phyloP scores from a whole-genome alignment of 2,888 invertebrate genomes.

The Volucella bombylans region DNA sequence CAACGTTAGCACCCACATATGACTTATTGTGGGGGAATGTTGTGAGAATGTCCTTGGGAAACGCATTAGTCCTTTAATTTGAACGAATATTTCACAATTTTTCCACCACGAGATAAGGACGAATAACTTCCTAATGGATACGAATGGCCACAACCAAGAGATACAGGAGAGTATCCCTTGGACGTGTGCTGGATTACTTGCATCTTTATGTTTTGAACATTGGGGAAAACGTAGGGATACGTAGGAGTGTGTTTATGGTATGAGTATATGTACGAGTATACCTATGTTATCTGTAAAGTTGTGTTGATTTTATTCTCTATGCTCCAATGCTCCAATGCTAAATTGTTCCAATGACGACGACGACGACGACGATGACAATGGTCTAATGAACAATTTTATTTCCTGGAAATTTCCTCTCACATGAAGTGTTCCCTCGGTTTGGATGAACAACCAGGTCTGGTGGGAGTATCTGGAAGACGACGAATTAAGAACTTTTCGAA shows the following conservation, averaged over 20 bases:
- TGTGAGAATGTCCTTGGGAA: neutral
- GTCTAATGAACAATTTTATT: conserved; percentile 32
- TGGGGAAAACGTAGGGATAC: conserved; percentile 11
- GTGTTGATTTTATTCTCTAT: conserved; percentile 20
- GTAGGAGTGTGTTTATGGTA: neutral
- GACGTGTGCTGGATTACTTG: neutral
- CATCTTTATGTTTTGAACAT: neutral
- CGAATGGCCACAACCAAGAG: neutral
- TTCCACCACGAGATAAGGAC: neutral
- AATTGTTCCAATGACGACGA: neutral
- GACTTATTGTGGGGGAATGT: no score
- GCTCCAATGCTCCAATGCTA: conserved; percentile 3
- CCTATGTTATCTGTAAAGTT: conserved; percentile 28
- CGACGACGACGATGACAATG: neutral
- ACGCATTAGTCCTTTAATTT: conserved; percentile 35
- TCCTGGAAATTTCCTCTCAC: conserved; percentile 10
- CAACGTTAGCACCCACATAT: no score
- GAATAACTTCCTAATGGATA: conserved; percentile 14
- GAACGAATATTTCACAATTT: conserved; percentile 30
- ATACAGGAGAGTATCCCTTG: neutral
- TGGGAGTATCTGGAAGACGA: neutral
- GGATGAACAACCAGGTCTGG: no score
- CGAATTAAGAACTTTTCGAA: conserved; percentile 12
- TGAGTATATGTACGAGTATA: no score
- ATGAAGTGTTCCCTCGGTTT: neutral